A percentile compares a stretch with the other conserved stretches of the same genome.
These are phyloP conservation scores for Conger conger DNA, from an alignment of 2,113 vertebrate species.

Conservation along the genomic window DNA sequence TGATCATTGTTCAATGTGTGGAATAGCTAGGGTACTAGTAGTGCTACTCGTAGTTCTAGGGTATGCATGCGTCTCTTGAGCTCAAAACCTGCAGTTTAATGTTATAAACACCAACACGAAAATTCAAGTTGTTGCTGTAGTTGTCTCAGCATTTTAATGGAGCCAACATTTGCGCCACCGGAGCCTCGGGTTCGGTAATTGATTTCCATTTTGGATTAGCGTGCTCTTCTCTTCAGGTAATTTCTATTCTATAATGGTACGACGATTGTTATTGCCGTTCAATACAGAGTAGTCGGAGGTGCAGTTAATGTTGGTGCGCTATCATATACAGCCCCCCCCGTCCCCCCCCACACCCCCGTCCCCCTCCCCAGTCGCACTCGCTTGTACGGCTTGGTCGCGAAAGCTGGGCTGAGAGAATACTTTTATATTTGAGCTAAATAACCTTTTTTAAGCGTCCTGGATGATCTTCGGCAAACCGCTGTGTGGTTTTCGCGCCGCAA, in stretches of 20 bases:
- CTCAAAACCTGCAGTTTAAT: neutral
- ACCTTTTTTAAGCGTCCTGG: neutral
- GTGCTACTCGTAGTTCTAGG: neutral
- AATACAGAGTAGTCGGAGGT: neutral
- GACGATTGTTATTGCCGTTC: neutral
- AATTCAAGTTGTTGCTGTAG: neutral
- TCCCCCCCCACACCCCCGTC: neutral
- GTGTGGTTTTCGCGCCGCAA: neutral
- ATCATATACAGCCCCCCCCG: neutral
- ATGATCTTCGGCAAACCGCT: neutral
- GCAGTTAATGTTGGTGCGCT: neutral
- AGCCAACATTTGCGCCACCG: neutral
- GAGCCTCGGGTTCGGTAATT: neutral
- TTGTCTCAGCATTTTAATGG: neutral
- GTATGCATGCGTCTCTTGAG: neutral
- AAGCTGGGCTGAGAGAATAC: conserved; percentile 16
- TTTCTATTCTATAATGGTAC: neutral
- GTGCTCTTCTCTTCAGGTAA: neutral
- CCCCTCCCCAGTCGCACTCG: neutral
- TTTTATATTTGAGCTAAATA: neutral
- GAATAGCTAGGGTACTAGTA: neutral
- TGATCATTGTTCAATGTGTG: neutral
- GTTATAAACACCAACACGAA: conserved; percentile 3
- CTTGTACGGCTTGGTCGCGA: conserved; percentile 9
- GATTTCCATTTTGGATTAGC: neutral